Percentiles rank a stretch among this genome's conserved stretches.
These are phyloP conservation scores for Butorides virescens DNA, from an alignment of 2,113 vertebrate species.

Conservation along the genomic window DNA sequence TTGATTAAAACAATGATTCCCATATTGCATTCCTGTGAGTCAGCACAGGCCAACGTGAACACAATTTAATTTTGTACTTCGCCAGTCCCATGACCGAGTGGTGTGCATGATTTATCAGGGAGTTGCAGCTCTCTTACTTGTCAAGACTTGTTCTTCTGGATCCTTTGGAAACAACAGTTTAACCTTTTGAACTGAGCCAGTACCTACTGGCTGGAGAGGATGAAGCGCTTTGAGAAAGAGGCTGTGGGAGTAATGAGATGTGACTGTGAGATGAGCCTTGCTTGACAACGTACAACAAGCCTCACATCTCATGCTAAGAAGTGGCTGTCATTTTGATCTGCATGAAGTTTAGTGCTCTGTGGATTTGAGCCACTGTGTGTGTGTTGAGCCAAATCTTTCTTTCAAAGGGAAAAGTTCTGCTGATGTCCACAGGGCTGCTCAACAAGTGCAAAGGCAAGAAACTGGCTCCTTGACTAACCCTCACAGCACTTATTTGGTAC, in stretches of 20 bases:
- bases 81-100: background rate
- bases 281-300: constrained; percentile 49
- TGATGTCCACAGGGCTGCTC: background rate
- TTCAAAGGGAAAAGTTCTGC: background rate
- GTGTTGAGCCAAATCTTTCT: background rate
- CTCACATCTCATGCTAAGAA: constrained; percentile 35
- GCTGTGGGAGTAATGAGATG: constrained; percentile 52
- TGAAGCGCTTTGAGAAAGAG: constrained; percentile 25
- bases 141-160: constrained; percentile 55
- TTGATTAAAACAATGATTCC: constrained; percentile 15
- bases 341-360: background rate
- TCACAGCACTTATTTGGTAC: background rate
- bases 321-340: constrained; percentile 46
- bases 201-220: constrained; percentile 16
- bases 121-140: constrained; percentile 16
- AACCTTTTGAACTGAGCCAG: constrained; percentile 53
- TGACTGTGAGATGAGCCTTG: constrained; percentile 53
- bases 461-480: background rate
- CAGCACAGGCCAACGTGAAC: background rate
- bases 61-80: background rate
- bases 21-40: constrained; percentile 17
- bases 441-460: background rate
- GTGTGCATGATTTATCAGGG: constrained; percentile 44
- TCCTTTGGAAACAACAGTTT: constrained; percentile 57
- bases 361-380: background rate